Base-by-base conservation (phyloP, 2,888 invertebrate genomes). In the Drosophila acutilabella region DNA sequence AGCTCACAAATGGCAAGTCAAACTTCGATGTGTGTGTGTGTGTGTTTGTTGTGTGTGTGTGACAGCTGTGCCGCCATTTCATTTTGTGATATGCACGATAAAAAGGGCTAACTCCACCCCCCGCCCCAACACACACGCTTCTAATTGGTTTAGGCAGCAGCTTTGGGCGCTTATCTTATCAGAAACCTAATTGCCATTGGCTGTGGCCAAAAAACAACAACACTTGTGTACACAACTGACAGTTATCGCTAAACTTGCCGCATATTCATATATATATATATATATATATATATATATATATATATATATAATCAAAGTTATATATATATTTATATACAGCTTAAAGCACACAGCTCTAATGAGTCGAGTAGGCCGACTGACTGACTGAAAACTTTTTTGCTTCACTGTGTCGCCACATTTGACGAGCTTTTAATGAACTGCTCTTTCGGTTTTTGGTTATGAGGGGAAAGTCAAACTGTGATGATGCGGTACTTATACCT, bases 121-220 rank as follows among this genome's bases (percentile, higher is more conserved):
- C 8, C 14, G n/a, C 52, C n/a, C 38, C 45, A 41, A 4, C 41
- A 41, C 36, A 44, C 64, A 60, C 62, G 42, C 69, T 58, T 71
- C 71, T 72, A 86, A 88, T 84, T 88, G 87, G 89, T 86, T 85
- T 88, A 83, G 78, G 74, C 89, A 83, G 65, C 87, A 68, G 83
- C 83, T 86, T 85, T 71, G 60, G 64, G 40, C 70, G 84, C 81
- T 84, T 84, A 83, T 89, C 87, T 84, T 88, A 88, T 84, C 89
- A 88, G 61, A 59, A 53, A 56, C 64, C 82, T 85, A 85, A 88
- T 88, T 83, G 88, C 86, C 83, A 85, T 83, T 83, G 83, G 83
- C 79, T 66, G 60, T 58, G 60, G 51, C 58, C 66, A 48, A 13
- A 38, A 50, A 57, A 56, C 42, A 57, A 23, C 62, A 64, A 59